Percentiles rank a stretch among this genome's conserved stretches.
Evolutionary conservation across 2,113 vertebrate genomes (phyloP).

Genomic region (Spea multiplicata): DNA sequence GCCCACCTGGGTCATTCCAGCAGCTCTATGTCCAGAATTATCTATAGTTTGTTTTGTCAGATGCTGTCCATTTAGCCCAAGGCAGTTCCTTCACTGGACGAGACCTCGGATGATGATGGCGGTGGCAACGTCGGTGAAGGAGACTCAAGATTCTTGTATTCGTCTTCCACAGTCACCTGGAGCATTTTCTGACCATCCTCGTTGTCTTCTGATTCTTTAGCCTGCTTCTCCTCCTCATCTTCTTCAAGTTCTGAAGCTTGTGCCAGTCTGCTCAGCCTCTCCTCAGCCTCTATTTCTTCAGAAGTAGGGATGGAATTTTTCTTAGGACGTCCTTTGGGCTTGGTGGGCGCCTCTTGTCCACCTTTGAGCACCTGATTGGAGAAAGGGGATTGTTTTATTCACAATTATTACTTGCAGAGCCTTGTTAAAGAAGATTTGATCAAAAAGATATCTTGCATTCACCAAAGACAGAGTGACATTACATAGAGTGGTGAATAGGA

Average conservation of each 20-base stretch:
- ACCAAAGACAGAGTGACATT: too few relatives aligned
- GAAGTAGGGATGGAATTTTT: constrained; percentile 98
- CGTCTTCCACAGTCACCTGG: neutral
- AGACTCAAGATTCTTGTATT: neutral
- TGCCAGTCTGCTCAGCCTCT: constrained; percentile 74
- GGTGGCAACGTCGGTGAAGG: neutral
- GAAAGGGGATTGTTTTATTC: neutral
- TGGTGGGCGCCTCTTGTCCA: constrained; percentile 95
- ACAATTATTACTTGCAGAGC: neutral
- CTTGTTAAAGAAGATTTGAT: too few relatives aligned
- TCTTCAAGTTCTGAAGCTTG: constrained; percentile 50
- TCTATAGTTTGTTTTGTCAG: neutral
- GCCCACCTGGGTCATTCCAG: neutral
- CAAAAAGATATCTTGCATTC: too few relatives aligned
- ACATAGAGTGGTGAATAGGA: too few relatives aligned
- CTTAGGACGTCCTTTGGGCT: constrained; percentile 96
- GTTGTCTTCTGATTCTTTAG: neutral
- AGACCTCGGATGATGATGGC: neutral
- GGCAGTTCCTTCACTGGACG: neutral
- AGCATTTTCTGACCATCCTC: neutral
- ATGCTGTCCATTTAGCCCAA: neutral
- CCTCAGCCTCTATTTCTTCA: constrained; percentile 94
- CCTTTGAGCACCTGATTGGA: constrained; percentile 88
- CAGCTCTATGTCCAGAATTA: neutral
- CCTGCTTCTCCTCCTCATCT: neutral